Evolutionary conservation across 2,888 invertebrate genomes (phyloP).

Genomic region (Palloptera scutellata): DNA sequence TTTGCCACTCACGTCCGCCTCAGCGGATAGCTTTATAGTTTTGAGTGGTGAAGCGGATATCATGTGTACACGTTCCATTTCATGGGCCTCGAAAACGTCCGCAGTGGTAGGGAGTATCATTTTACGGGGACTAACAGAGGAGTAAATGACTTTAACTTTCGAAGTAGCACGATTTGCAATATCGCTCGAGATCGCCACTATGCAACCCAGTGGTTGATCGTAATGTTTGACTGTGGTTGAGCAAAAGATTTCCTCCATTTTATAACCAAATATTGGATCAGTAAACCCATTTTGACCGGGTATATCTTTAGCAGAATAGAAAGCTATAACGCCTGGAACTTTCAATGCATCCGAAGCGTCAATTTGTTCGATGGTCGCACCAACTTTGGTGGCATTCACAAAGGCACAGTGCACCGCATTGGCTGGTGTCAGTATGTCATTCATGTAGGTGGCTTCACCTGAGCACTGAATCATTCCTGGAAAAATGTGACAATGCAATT

Average conservation of each 20-base stretch:
- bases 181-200: conserved; percentile 71
- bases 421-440: conserved; percentile 72
- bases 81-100: conserved; percentile 34
- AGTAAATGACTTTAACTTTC: conserved; percentile 67
- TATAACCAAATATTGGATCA: conserved; percentile 58
- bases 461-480: conserved; percentile 71
- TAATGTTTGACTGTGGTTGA: conserved; percentile 65
- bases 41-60: conserved; percentile 28
- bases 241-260: conserved; percentile 62
- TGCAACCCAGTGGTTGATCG: conserved; percentile 77
- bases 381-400: conserved; percentile 68
- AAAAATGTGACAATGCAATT: neutral
- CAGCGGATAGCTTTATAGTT: conserved; percentile 30
- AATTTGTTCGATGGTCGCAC: conserved; percentile 69
- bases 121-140: conserved; percentile 29
- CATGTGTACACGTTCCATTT: conserved; percentile 37
- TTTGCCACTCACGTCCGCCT: conserved; percentile 33
- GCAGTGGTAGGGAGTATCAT: conserved; percentile 40
- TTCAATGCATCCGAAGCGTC: conserved; percentile 70
- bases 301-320: conserved; percentile 72
- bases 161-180: conserved; percentile 69
- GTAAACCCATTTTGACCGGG: conserved; percentile 70
- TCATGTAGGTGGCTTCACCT: conserved; percentile 80
- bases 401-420: conserved; percentile 72
- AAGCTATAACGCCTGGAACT: conserved; percentile 70